These are phyloP conservation scores for Orthonychiurus folsomi DNA, from an alignment of 2,888 invertebrate genomes.

Conservation along the genomic window DNA sequence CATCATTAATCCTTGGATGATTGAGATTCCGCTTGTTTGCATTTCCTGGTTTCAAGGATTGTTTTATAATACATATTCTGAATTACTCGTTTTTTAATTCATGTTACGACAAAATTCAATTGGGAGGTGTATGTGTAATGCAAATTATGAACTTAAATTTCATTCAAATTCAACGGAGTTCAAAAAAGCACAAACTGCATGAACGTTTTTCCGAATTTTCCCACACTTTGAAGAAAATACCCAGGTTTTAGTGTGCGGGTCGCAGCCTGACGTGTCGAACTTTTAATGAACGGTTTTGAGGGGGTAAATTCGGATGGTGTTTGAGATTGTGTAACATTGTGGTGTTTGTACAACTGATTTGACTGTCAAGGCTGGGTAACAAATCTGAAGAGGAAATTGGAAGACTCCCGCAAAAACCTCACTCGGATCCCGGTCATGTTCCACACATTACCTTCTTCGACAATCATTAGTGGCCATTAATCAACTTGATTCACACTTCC, in stretches of 20 bases:
- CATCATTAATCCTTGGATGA: too few species aligned
- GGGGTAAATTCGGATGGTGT: too few species aligned
- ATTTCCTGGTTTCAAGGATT: too few species aligned
- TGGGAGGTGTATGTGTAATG: too few species aligned
- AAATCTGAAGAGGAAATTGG: constrained; percentile 20
- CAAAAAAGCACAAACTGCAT: not conserved
- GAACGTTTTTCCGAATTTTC: not conserved
- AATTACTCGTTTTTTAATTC: too few species aligned
- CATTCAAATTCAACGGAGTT: not conserved
- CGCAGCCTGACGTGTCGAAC: too few species aligned
- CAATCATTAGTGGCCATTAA: constrained; percentile 17
- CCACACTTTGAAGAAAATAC: not conserved
- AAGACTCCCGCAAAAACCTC: constrained; percentile 14
- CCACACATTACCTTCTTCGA: constrained; percentile 7
- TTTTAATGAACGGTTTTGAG: too few species aligned
- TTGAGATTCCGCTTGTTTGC: too few species aligned
- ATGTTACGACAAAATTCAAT: too few species aligned
- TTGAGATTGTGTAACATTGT: not conserved
- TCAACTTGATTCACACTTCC: constrained; percentile 18
- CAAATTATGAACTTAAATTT: not conserved
- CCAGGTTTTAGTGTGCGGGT: too few species aligned
- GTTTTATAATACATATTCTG: too few species aligned
- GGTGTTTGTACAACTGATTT: constrained; percentile 1
- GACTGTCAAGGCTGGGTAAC: constrained; percentile 17
- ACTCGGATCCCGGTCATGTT: not conserved